Conservation (phyloP, 53 echinoderm and acorn worm genomes). For the Henricia sp. region DNA sequence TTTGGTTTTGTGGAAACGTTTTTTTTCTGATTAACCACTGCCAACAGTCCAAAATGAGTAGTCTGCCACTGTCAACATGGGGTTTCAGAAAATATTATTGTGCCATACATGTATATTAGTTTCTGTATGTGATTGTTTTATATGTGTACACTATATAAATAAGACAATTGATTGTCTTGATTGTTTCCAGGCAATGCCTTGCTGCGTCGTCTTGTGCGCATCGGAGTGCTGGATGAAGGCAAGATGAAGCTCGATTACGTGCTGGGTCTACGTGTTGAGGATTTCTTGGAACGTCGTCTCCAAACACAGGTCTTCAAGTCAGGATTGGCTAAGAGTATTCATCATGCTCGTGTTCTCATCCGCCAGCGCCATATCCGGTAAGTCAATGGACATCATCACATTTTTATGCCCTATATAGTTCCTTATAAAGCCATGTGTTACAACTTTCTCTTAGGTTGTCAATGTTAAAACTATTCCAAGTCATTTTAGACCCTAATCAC, state of each 20-base stretch:
- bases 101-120: too few species aligned
- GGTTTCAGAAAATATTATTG: too few species aligned
- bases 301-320: slow-evolving; percentile 99
- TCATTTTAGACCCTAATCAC: too few species aligned
- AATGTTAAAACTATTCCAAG: too few species aligned
- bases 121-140: too few species aligned
- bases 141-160: too few species aligned
- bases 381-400: slow-evolving; percentile 4
- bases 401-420: neutral
- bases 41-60: too few species aligned
- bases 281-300: slow-evolving; percentile 98
- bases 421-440: neutral
- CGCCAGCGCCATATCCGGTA: slow-evolving; percentile 99
- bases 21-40: too few species aligned
- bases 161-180: neutral
- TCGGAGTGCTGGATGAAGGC: slow-evolving; percentile 95
- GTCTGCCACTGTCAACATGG: too few species aligned
- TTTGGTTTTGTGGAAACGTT: too few species aligned
- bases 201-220: slow-evolving; percentile 96
- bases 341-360: slow-evolving; percentile 98
- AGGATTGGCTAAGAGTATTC: slow-evolving; percentile 98
- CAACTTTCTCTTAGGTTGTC: too few species aligned
- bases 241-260: slow-evolving; percentile 99
- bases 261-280: slow-evolving; percentile 96
- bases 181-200: slow-evolving; percentile 85